phyloP scores from a whole-genome alignment of 2,888 invertebrate species.

The Ptilodon capucinus region DNA sequence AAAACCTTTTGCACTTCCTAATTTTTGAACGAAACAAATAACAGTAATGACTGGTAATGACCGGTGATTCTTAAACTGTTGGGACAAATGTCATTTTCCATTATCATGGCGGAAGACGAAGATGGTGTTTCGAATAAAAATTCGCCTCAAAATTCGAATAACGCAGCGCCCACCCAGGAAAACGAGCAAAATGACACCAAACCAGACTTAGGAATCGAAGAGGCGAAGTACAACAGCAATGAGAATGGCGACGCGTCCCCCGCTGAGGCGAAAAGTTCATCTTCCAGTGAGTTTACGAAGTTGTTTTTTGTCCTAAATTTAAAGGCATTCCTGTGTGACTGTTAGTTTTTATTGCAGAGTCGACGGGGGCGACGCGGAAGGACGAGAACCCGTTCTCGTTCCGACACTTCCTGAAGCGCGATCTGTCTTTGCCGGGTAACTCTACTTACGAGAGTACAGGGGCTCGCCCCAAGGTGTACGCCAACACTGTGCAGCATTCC shows the following conservation, averaged over 20 bases:
- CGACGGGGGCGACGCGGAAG: slow-evolving; percentile 73
- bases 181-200: slow-evolving; percentile 66
- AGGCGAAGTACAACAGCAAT: slow-evolving; percentile 70
- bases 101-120: slow-evolving; percentile 81
- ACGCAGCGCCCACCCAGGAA: slow-evolving; percentile 59
- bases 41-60: no score
- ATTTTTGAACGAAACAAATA: slow-evolving; percentile 28
- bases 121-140: slow-evolving; percentile 79
- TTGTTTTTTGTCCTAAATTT: slow-evolving; percentile 78
- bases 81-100: slow-evolving; percentile 66
- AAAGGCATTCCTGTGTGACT: slow-evolving; percentile 53
- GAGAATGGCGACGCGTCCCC: slow-evolving; percentile 65
- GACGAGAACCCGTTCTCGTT: slow-evolving; percentile 93
- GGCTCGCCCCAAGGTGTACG: slow-evolving; percentile 89
- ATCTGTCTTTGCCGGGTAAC: slow-evolving; percentile 77
- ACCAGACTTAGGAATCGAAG: slow-evolving; percentile 78
- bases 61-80: slow-evolving; percentile 48
- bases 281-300: slow-evolving; percentile 73
- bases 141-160: slow-evolving; percentile 72
- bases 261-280: slow-evolving; percentile 65
- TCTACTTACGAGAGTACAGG: slow-evolving; percentile 87
- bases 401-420: slow-evolving; percentile 90
- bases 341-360: slow-evolving; percentile 63
- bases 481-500: slow-evolving; percentile 76
- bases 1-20: no score